Evolutionary conservation across 2,888 invertebrate genomes (phyloP), one percentile per base, ranked within the genome.

Genomic region (Platycheirus rosarum): DNA sequence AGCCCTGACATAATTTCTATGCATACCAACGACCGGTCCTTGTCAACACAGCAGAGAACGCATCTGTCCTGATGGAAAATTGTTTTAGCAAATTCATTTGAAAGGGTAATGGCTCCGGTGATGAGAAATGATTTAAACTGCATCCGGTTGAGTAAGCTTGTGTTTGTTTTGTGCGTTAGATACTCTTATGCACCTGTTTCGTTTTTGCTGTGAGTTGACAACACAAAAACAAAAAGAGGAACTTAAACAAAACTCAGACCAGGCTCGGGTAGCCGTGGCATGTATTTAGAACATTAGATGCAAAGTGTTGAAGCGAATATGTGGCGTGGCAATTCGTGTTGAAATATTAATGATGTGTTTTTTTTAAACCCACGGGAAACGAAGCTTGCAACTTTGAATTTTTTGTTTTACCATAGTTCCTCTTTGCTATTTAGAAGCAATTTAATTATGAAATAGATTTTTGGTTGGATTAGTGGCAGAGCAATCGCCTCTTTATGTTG

Each of bases 101-200:
- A 23, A 37, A 60, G 62, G 62, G 66, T 69, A 70, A 80, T 75
- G 79, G 76, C 65, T 63, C 51, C 76, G 70, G 76, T 80, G 80
- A 80, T 76, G 80, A 46, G 76, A 62, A 65, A 75, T 76, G 80
- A 80, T 80, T 80, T 80, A 80, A 80, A 76, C 57, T 76, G 70
- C 80, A 80, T 80, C 80, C 76, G 80, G 66, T 65, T 76, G 80
- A 42, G 46, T 80, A 63, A 60, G 70, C 60, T 62, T 66, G 66
- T 66, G 76, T 65, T 48, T 63, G 73, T 65, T 66, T 51, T 65
- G 20, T 66, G 57, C 42, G 37, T 78, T 68, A 68, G 73, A 11
- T 7, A 35, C 37, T 44, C 23, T 23, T 35, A 49, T 65, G 70
- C 69, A 76, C 62, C 74, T 75, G 60, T 48, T 26, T 46, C 26